A percentile compares a stretch with the other conserved stretches of the same genome.
These are phyloP conservation scores for Metridium senile DNA, from an alignment of 92 coral and sea anemone species.

Conservation along the genomic window DNA sequence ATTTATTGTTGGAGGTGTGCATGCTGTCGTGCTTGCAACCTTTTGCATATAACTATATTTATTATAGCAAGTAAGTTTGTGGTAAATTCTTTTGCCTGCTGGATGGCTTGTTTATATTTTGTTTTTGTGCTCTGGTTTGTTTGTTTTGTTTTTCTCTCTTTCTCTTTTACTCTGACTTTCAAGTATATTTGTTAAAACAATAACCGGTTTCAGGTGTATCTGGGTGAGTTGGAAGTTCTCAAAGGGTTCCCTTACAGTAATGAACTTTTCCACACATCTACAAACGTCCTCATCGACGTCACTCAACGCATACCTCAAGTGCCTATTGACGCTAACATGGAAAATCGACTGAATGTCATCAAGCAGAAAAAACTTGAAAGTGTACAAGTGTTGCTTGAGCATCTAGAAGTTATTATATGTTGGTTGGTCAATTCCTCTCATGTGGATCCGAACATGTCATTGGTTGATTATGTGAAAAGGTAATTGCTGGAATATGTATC, in stretches of 20 bases:
- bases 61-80: too few species aligned
- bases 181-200: too few species aligned
- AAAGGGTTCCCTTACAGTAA: slow-evolving; percentile 58
- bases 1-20: too few species aligned
- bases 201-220: slow-evolving; percentile 32
- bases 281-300: slow-evolving; percentile 52
- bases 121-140: too few species aligned
- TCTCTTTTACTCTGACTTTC: too few species aligned
- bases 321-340: slow-evolving; percentile 50
- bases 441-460: slow-evolving; percentile 34
- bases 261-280: slow-evolving; percentile 75
- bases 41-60: too few species aligned
- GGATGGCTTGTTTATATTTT: too few species aligned
- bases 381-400: slow-evolving; percentile 61
- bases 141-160: too few species aligned
- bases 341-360: slow-evolving; percentile 46
- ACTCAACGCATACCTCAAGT: slow-evolving; percentile 43
- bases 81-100: too few species aligned
- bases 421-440: slow-evolving; percentile 44
- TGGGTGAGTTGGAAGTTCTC: slow-evolving; percentile 38
- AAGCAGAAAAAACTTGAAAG: slow-evolving; percentile 49
- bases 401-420: slow-evolving; percentile 65
- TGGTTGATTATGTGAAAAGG: slow-evolving; percentile 59
- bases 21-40: too few species aligned
- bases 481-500: slow-evolving; percentile 18